Evolutionary conservation across 2,113 vertebrate genomes (phyloP), one percentile per base, ranked within the genome.

Genomic region (Nothobranchius kuhntae): DNA sequence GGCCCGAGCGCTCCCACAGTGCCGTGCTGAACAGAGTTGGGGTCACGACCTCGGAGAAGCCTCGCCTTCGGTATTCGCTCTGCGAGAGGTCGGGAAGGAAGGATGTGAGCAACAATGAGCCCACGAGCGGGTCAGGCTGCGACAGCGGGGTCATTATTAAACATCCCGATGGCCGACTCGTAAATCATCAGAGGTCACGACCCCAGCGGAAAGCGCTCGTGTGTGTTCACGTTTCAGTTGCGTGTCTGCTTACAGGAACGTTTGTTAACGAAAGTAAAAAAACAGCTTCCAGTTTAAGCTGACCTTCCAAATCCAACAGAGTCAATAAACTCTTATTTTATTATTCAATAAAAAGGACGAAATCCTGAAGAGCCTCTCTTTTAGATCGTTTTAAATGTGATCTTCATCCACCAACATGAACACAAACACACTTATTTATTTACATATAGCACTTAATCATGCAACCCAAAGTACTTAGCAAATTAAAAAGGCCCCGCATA

Each of bases 1-100:
- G 96, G 9, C 97, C 97, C 0, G 97, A 97, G 47, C 86, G 91
- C 80, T 97, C 89, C 97, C 97, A 98, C 42, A 98, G 92, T 13
- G 63, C 91, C 0, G 92, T 92, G 82, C 92, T 95, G 85, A 94
- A 98, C 52, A 98, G 61, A 1, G 91, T 96, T 7, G 97, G 96
- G 26, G 96, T 98, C 83, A 97, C 90, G 3, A 98, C 97, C 87
- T 98, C 97, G 0, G 79, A 86, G 87, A 96, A 98, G 53, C 96
- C 96, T 11, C 95, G 92, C 6, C 60, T 89, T 71, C 64, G 77
- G 61, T 97, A 98, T 78, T 97, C 96, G 0, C 91, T 92, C 96
- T 98, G 77, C 0, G 6, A 68, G 56, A 67, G 4, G 61, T 66
- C 64, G 64, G 64, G 65, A 65, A 77, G 76, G 83, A 82, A 77